Evolutionary conservation across 2,113 vertebrate genomes (phyloP), one percentile per base, ranked within the genome.

Genomic region (Microtus oregoni): DNA sequence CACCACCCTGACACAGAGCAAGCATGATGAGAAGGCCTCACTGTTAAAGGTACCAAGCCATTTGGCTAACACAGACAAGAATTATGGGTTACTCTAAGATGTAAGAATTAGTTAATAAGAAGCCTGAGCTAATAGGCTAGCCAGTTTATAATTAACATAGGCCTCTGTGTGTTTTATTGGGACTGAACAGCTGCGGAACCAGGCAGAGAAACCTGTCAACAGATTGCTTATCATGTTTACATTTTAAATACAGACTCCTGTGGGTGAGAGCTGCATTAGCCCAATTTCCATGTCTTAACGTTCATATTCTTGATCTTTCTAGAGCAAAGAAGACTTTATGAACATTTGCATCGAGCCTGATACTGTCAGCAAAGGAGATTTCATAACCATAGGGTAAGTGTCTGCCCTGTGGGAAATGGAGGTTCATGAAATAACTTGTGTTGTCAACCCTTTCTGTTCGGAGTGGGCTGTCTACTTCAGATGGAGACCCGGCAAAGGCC

Each of bases 271-370:
- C 32, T 87, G 8, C n/a, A 9, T 19, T 10, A 55, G 35, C 52
- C 41, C 52, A n/a, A 44, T 35, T 13, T 47, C 7, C 50, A 61
- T 70, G 88, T 17, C 28, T 50, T 98, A 85, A 98, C 44, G 20
- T 94, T 65, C 90, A 63, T 41, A 4, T 96, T 94, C 96, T 97
- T 91, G 68, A 82, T 72, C 68, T 94, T 89, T 89, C 22, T 93
- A 99, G 99, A 99, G 99, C 63, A 95, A 98, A 22, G 97, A 99
- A 61, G 99, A 99, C 95, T 99, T 99, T 72, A 98, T 99, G 99
- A 98, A 99, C 97, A 99, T 99, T 97, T 99, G 98, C 95, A 98
- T 99, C 0, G 99, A 99, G 91, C 98, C 99, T 0, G 98, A 99
- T 83, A 92, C 97, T 41, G 83, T 99, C 96, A 99, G 99, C 68